These are phyloP conservation scores for Zapus hudsonius DNA, from an alignment of 2,113 vertebrate species.

Conservation along the genomic window DNA sequence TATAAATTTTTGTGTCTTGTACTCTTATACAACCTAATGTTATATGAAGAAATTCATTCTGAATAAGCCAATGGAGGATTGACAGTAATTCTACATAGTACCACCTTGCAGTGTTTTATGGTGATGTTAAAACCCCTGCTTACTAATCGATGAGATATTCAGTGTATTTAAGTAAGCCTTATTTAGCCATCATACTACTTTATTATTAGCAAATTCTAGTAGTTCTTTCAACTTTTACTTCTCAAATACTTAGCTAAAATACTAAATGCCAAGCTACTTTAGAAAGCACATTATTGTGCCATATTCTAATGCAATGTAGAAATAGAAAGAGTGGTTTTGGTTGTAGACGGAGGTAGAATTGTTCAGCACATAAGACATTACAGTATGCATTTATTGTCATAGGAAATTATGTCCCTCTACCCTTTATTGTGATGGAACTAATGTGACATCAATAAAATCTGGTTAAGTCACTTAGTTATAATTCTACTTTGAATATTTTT, in stretches of 20 bases:
- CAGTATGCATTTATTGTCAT: background rate
- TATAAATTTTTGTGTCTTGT: background rate
- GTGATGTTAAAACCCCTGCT: background rate
- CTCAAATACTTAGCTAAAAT: conserved; percentile 7
- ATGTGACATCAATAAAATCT: background rate
- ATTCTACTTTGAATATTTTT: background rate
- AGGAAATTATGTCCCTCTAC: background rate
- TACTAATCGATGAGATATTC: background rate
- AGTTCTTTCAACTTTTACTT: background rate
- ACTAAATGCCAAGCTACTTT: background rate
- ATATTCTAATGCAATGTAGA: conserved; percentile 3
- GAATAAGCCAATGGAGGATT: background rate
- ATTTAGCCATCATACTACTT: background rate
- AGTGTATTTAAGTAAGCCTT: background rate
- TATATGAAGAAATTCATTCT: conserved; percentile 27
- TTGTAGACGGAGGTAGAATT: background rate
- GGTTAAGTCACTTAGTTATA: background rate
- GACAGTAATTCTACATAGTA: conserved; percentile 16
- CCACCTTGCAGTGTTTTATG: background rate
- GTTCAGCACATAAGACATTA: background rate
- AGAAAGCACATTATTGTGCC: background rate
- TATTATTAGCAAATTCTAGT: background rate
- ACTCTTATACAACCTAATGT: background rate
- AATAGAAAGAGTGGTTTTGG: background rate
- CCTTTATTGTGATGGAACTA: background rate